These are phyloP conservation scores for Orientallactaga bullata DNA, from an alignment of 2,113 vertebrate species.

Conservation along the genomic window DNA sequence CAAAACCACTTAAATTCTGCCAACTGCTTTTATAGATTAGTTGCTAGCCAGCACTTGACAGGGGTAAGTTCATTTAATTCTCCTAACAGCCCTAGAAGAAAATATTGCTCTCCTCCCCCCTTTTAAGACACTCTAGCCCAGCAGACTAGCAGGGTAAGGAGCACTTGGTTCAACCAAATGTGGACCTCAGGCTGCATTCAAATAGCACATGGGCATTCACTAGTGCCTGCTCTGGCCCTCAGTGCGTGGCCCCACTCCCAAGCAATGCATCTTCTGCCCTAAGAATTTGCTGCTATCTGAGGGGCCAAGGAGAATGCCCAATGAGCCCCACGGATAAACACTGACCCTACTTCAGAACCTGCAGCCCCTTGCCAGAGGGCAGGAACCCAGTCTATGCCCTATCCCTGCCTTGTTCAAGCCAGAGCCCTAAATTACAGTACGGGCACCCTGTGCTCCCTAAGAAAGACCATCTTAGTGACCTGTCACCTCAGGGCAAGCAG, in stretches of 20 bases:
- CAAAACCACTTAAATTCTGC: not conserved
- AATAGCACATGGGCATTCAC: not conserved
- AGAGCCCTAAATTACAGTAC: rapidly evolving
- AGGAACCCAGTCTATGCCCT: too few species aligned
- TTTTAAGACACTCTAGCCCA: not conserved
- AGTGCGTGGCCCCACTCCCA: not conserved
- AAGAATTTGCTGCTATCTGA: too few species aligned
- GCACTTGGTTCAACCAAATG: not conserved
- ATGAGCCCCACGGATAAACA: not conserved
- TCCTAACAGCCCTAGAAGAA: not conserved
- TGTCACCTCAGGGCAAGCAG: not conserved
- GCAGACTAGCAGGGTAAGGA: not conserved
- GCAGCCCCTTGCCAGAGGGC: not conserved
- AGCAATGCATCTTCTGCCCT: too few species aligned
- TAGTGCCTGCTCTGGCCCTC: too few species aligned
- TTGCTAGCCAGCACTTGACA: too few species aligned
- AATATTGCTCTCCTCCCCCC: not conserved
- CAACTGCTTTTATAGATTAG: not conserved
- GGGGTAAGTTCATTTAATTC: not conserved
- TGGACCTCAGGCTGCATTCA: not conserved
- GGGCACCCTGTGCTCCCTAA: too few species aligned
- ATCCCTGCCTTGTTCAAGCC: not conserved
- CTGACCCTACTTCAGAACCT: too few species aligned
- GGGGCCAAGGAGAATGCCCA: not conserved
- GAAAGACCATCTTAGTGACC: rapidly evolving